A percentile compares a stretch with the other conserved stretches of the same genome.
phyloP scores from a whole-genome alignment of 2,797 vertebrate genomes.

The Pachyuromys duprasi region DNA sequence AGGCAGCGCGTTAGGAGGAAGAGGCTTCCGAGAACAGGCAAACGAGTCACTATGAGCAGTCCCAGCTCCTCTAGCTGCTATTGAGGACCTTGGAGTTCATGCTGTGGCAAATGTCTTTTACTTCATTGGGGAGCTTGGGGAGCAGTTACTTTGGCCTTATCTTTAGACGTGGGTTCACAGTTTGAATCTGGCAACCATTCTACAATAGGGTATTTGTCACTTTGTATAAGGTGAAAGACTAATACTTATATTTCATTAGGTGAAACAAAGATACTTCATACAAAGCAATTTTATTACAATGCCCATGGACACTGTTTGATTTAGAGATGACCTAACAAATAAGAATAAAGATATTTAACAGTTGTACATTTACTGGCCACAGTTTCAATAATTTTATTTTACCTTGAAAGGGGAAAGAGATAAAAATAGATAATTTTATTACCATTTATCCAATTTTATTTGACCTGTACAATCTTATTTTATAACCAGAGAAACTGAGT shows the following conservation, averaged over 20 bases:
- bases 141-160: constrained; percentile 34
- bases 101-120: background rate
- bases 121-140: background rate
- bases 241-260: background rate
- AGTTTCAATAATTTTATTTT: background rate
- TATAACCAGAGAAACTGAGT: constrained; percentile 17
- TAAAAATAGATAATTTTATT: constrained; percentile 8
- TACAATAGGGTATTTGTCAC: constrained; percentile 3
- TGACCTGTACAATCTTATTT: constrained; percentile 29
- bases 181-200: background rate
- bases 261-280: background rate
- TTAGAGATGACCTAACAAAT: background rate
- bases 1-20: no score
- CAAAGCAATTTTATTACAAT: background rate
- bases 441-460: constrained; percentile 9
- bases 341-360: constrained; percentile 15
- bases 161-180: constrained; percentile 12
- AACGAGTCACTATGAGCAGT: no score
- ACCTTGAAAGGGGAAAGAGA: constrained; percentile 27
- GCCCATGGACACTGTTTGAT: background rate
- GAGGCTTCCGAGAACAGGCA: no score
- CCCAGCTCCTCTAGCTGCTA: background rate
- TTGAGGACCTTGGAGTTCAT: background rate
- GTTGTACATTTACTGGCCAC: background rate
- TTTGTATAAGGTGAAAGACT: constrained; percentile 2